Evolutionary conservation across 2,797 vertebrate genomes (phyloP), one percentile per base, ranked within the genome.

Genomic region (Mormyrops boulengeri): DNA sequence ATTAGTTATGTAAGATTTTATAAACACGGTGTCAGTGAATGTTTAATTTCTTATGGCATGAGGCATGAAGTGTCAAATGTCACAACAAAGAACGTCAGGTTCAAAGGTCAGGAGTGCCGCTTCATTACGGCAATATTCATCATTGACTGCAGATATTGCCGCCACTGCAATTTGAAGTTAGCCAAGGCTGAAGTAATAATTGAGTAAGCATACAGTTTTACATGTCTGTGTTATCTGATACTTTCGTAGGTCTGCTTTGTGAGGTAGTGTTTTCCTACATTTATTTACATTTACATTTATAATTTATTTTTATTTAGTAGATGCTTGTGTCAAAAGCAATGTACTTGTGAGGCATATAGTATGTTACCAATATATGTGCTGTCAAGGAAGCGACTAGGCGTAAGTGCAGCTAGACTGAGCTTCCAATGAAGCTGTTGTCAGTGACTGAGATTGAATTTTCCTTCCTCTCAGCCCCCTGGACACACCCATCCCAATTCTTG

Each of bases 31-130:
- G 44, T 38, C 53, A 85, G 60, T 80, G 73, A 90, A 90, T 85
- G 44, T 90, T 88, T 90, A 88, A 90, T 87, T 88, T 47, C 86
- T 87, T 82, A 90, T 88, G 55, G 89, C 52, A 26, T 57, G 50
- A 9, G 55, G 38, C 41, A 62, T 30, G 55, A n/a, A 30, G 47
- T 47, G 41, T 47, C 52, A 19, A 19, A 44, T 89, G 12, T 88
- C 17, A 77, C 86, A 38, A 26, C 44, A 66, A 8, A 88, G 89
- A 57, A 49, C 62, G 26, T 52, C 8, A 19, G 77, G 66, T 34
- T 90, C 89, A 90, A 85, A 88, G 55, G 73, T 44, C 30, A 55
- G 69, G 49, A 4, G 19, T 11, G 5, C 12, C 7, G 11, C 53
- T 90, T 62, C 5, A 41, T 87, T 87, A 22, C 52, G 12, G 19